Conservation (phyloP, 2,888 invertebrate species). For the Ennomos erosarius region DNA sequence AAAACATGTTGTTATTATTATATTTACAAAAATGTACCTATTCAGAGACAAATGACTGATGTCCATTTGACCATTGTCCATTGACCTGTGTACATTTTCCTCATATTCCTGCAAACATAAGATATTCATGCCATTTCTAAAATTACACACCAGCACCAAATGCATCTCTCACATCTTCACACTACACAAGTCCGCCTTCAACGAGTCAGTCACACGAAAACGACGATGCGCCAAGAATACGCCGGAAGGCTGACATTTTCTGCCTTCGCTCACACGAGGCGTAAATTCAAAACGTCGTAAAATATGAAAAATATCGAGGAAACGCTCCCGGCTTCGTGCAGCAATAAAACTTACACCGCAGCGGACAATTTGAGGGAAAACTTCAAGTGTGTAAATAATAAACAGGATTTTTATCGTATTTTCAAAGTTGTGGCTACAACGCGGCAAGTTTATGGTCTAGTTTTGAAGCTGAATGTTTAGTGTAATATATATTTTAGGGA, state of each 20-base stretch:
- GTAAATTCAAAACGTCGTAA: conserved; percentile 80
- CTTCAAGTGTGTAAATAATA: conserved; percentile 41
- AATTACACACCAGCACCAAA: conserved; percentile 19
- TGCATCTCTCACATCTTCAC: conserved; percentile 18
- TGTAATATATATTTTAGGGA: conserved; percentile 21
- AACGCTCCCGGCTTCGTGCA: conserved; percentile 47
- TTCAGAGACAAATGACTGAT: too few relatives aligned
- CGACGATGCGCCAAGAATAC: conserved; percentile 35
- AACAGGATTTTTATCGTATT: conserved; percentile 34
- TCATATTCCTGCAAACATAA: too few relatives aligned
- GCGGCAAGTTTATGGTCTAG: conserved; percentile 26
- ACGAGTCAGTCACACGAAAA: conserved; percentile 26
- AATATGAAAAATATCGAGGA: conserved; percentile 76
- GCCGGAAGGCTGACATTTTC: conserved; percentile 30
- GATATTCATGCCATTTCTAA: conserved; percentile 31
- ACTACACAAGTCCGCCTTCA: conserved; percentile 14
- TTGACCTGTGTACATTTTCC: too few relatives aligned
- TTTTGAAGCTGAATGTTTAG: conserved; percentile 14
- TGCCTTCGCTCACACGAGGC: conserved; percentile 53
- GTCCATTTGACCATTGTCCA: too few relatives aligned
- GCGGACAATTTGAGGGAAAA: conserved; percentile 53
- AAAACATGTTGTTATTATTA: too few relatives aligned
- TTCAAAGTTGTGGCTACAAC: conserved; percentile 32
- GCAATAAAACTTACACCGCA: conserved; percentile 63
- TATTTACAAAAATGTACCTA: too few relatives aligned